These are phyloP conservation scores for Rhyacophila brunnea DNA, from an alignment of 1,140 invertebrate species.

Conservation along the genomic window DNA sequence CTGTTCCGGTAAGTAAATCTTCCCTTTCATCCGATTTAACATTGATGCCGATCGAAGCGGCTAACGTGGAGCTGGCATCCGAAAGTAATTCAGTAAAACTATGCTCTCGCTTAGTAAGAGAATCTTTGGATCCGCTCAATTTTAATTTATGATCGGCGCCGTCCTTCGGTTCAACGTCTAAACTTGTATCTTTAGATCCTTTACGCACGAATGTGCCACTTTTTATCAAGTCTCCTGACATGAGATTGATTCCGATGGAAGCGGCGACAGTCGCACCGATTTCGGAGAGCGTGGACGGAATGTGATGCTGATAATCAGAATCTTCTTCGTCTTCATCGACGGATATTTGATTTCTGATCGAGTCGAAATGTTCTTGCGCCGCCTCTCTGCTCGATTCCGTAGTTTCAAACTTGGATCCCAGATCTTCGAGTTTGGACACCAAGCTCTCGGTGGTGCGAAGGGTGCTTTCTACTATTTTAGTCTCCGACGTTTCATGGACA, in stretches of 20 bases:
- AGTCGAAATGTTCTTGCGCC: slow-evolving; percentile 9
- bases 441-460: background rate
- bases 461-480: background rate
- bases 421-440: background rate
- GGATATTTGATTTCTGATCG: background rate
- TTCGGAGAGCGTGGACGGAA: slow-evolving; percentile 21
- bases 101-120: slow-evolving; percentile 5
- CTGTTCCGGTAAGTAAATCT: too few species aligned
- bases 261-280: slow-evolving; percentile 21
- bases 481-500: background rate
- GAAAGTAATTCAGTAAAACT: slow-evolving; percentile 22
- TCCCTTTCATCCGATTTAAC: slow-evolving; percentile 14
- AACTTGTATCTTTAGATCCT: too few species aligned
- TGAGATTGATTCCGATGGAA: slow-evolving; percentile 3
- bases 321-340: slow-evolving; percentile 14
- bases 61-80: slow-evolving; percentile 27
- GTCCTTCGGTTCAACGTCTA: background rate
- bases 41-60: slow-evolving; percentile 28
- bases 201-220: too few species aligned
- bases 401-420: slow-evolving; percentile 7
- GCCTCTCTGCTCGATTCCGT: too few species aligned
- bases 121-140: background rate
- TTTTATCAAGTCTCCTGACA: too few species aligned
- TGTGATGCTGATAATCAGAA: background rate
- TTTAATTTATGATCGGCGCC: background rate